These are phyloP conservation scores for Syngnathoides biaculeatus DNA, from an alignment of 2,113 vertebrate species.

Conservation along the genomic window DNA sequence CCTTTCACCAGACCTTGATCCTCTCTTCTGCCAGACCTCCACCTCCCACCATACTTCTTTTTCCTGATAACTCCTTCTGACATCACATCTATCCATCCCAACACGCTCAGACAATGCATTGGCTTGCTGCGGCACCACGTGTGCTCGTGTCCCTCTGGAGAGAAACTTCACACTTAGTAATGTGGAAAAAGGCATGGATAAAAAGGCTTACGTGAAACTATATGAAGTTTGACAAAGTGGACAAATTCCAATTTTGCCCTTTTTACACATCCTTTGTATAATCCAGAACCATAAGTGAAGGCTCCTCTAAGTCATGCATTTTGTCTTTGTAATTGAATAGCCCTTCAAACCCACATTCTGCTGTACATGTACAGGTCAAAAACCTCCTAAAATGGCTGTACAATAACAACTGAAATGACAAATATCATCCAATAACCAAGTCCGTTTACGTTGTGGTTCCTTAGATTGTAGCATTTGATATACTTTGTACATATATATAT, in stretches of 20 bases:
- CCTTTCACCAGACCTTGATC: slow-evolving; percentile 42
- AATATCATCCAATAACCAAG: no score
- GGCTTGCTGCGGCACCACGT: no score
- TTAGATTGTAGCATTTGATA: no score
- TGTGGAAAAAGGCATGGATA: slow-evolving; percentile 72
- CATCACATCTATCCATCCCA: slow-evolving; percentile 16
- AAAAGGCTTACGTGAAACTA: slow-evolving; percentile 52
- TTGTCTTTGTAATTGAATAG: neutral
- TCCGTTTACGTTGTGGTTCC: no score
- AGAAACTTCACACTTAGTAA: slow-evolving; percentile 64
- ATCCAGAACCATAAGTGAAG: neutral
- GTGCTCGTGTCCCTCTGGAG: slow-evolving; percentile 77
- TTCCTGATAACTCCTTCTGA: slow-evolving; percentile 19
- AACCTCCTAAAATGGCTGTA: no score
- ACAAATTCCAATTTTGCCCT: slow-evolving; percentile 58
- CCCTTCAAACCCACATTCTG: neutral
- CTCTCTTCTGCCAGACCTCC: slow-evolving; percentile 18
- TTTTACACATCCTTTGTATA: neutral
- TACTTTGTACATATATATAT: no score
- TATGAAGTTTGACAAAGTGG: slow-evolving; percentile 4
- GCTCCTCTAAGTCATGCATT: neutral
- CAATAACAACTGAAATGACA: no score
- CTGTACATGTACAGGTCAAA: neutral
- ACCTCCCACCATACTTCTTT: slow-evolving; percentile 27
- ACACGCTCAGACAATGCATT: slow-evolving; percentile 38